phyloP scores from a whole-genome alignment of 2,888 invertebrate species.

The Eupelmus urozonus region DNA sequence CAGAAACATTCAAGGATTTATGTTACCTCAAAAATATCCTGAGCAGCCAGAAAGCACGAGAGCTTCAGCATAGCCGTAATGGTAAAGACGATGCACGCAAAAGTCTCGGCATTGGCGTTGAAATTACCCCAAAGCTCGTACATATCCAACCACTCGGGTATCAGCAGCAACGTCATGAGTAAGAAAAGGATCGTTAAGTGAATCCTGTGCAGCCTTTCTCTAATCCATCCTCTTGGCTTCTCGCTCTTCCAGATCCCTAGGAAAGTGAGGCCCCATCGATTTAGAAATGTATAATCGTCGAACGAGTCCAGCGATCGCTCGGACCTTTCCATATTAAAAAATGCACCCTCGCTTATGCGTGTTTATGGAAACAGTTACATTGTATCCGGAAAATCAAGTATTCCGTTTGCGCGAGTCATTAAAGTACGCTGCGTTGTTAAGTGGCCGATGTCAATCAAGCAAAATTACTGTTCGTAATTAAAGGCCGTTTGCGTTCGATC shows the following conservation, averaged over 20 bases:
- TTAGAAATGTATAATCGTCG: slow-evolving; percentile 55
- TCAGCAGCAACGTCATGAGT: slow-evolving; percentile 35
- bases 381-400: too few relatives aligned
- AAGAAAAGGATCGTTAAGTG: slow-evolving; percentile 36
- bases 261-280: slow-evolving; percentile 53
- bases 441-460: too few relatives aligned
- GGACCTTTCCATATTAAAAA: too few relatives aligned
- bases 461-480: too few relatives aligned
- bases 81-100: slow-evolving; percentile 51
- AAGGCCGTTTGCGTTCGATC: too few relatives aligned
- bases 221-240: neutral
- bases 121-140: slow-evolving; percentile 54
- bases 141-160: slow-evolving; percentile 55
- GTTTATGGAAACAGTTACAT: too few relatives aligned
- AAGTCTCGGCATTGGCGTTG: slow-evolving; percentile 55
- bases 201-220: neutral
- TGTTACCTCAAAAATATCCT: slow-evolving; percentile 49
- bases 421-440: too few relatives aligned
- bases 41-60: slow-evolving; percentile 1
- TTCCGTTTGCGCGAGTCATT: too few relatives aligned
- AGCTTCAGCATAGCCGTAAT: slow-evolving; percentile 52
- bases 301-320: slow-evolving; percentile 14
- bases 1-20: too few relatives aligned
- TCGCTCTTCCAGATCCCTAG: slow-evolving; percentile 49
- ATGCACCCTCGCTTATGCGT: too few relatives aligned